phyloP scores from a whole-genome alignment of 2,113 vertebrate species.

The Channa maculata region DNA sequence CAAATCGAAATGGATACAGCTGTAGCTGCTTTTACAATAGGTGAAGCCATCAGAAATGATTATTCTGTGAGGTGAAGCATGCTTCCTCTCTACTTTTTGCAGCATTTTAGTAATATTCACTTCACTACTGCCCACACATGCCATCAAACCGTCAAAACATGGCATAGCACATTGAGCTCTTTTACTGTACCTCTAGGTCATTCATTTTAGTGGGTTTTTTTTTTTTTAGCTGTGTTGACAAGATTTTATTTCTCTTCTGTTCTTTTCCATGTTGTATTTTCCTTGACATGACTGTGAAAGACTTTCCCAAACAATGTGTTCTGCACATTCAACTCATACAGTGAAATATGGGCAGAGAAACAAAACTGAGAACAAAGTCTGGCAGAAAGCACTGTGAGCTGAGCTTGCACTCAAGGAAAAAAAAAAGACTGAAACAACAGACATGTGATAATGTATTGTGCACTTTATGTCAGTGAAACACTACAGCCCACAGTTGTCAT shows the following conservation, averaged over 20 bases:
- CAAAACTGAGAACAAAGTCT: slow-evolving; percentile 51
- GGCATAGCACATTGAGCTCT: slow-evolving; percentile 5
- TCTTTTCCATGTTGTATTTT: background rate
- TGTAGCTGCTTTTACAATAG: background rate
- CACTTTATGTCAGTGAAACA: slow-evolving; percentile 12
- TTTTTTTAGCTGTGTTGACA: background rate
- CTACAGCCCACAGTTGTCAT: slow-evolving; percentile 30
- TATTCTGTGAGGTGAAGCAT: slow-evolving; percentile 22
- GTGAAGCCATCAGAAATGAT: slow-evolving; percentile 31
- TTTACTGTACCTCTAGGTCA: slow-evolving; percentile 2
- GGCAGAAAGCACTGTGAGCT: slow-evolving; percentile 34
- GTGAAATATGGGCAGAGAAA: slow-evolving; percentile 40
- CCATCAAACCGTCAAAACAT: slow-evolving; percentile 34
- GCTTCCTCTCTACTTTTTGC: slow-evolving; percentile 17
- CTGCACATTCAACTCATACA: slow-evolving; percentile 15
- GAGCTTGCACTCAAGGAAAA: slow-evolving; percentile 26
- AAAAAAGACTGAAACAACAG: slow-evolving; percentile 2
- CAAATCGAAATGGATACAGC: slow-evolving; percentile 3
- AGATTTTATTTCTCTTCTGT: background rate
- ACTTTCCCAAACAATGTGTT: slow-evolving; percentile 45
- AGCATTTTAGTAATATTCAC: slow-evolving; percentile 40
- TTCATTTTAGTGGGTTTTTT: background rate
- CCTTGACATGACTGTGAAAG: slow-evolving; percentile 19
- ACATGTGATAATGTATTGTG: slow-evolving; percentile 12
- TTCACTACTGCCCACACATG: slow-evolving; percentile 27